These are phyloP conservation scores for Orthonyx spaldingii DNA, from an alignment of 2,113 vertebrate species.

Conservation along the genomic window DNA sequence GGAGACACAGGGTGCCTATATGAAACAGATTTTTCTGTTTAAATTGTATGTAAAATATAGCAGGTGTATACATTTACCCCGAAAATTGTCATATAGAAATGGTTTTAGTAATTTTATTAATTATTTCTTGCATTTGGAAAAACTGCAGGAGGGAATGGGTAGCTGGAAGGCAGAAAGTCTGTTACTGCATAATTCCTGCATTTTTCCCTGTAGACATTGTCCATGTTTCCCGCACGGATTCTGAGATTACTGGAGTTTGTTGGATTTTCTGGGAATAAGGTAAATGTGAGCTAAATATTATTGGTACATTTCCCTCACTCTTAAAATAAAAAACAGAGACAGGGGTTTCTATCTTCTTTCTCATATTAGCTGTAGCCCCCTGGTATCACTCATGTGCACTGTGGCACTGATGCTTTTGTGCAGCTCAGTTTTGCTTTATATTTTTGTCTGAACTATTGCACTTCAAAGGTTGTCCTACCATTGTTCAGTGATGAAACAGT, in stretches of 20 bases:
- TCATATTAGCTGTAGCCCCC: neutral
- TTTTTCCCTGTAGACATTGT: conserved; percentile 82
- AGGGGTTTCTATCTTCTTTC: neutral
- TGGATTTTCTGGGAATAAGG: conserved; percentile 97
- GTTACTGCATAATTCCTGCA: neutral
- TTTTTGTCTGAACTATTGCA: neutral
- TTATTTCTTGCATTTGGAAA: neutral
- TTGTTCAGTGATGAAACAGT: neutral
- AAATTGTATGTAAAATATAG: neutral
- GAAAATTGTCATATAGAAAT: neutral
- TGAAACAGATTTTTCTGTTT: neutral
- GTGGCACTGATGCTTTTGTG: neutral
- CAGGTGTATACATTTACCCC: neutral
- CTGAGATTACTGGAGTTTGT: conserved; percentile 92
- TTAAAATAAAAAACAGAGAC: neutral
- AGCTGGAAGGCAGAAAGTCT: neutral
- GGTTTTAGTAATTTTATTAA: neutral
- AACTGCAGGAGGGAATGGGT: neutral
- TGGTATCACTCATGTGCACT: neutral
- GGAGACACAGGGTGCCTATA: neutral
- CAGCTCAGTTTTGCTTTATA: neutral
- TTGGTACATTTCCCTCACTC: neutral
- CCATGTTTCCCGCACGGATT: conserved; percentile 91
- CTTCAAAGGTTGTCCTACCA: neutral
- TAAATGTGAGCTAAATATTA: conserved; percentile 46